Evolutionary conservation across 2,797 vertebrate genomes (phyloP), one percentile per base, ranked within the genome.

Genomic region (Aeoliscus strigatus): DNA sequence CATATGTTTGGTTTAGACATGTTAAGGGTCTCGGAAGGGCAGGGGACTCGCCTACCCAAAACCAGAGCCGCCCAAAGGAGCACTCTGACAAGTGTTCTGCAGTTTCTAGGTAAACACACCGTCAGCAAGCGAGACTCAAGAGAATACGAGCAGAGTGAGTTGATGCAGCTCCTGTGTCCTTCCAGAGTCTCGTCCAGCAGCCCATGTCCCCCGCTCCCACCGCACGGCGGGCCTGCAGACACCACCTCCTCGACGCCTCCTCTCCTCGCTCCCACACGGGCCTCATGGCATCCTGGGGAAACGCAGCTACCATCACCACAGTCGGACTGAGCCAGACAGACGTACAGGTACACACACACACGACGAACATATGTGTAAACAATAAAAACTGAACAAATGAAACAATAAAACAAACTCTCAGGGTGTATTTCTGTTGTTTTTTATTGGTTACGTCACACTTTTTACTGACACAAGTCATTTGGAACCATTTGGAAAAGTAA

Each of bases 251-350:
- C 92, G 94, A 33, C 88, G 92, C 54, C 89, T 97, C 70, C 90
- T 96, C 34, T 86, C 90, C 43, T 90, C 89, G 4, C 88, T 93
- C 23, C 89, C 92, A 10, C 91, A 94, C 47, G 91, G 92, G 5
- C 87, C 93, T 1, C 81, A 93, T 17, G 91, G 94, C 85, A 94
- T 98, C 85, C 85, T 96, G 89, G 94, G 94, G 49, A 97, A 97
- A 70, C 92, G 94, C 79, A 93, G 90, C 82, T 98, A 93, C 83
- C 94, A 91, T 70, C 93, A 94, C 77, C 93, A 96, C 80, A 96
- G 93, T 52, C 90, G 94, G 68, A 83, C 91, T 43, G 93, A 96
- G 70, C 86, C 75, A 16, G 94, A 88, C 71, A 86, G 68, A 50
- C 82, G 86, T 53, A 50, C 80, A 56, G 78, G 80, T 76, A 77